Conservation (phyloP, 2,113 vertebrate species). For the Xiphorhynchus elegans region DNA sequence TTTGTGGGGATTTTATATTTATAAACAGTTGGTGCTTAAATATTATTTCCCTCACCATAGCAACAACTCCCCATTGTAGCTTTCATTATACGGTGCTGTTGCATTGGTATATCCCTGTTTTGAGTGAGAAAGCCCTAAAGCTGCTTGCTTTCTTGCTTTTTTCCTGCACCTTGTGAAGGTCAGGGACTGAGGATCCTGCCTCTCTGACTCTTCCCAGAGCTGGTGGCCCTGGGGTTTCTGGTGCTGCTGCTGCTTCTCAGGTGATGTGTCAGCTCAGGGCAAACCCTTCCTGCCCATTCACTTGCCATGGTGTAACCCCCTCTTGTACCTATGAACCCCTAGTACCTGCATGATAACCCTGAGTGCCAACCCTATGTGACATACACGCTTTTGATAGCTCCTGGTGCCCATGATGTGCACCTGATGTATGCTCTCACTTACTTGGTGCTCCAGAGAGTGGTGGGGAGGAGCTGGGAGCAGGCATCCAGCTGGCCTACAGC, state of each 20-base stretch:
- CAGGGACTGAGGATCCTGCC: not conserved
- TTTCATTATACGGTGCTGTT: not conserved
- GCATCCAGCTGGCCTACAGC: not conserved
- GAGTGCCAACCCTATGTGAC: fast-evolving
- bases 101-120: conserved; percentile 34
- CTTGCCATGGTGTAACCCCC: not conserved
- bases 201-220: not conserved
- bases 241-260: not conserved
- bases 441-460: fast-evolving
- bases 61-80: conserved; percentile 4
- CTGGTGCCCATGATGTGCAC: fast-evolving
- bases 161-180: not conserved
- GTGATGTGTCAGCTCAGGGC: not conserved
- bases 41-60: conserved; percentile 59
- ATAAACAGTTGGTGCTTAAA: conserved; percentile 59
- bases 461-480: not conserved
- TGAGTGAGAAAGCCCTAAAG: conserved; percentile 15
- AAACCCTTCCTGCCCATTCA: not conserved
- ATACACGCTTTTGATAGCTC: fast-evolving
- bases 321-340: fast-evolving
- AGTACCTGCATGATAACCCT: not conserved
- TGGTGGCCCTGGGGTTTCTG: fast-evolving
- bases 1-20: conserved; percentile 52
- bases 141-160: not conserved
- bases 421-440: not conserved